These are phyloP conservation scores for Sialis lutaria DNA, from an alignment of 2,888 invertebrate genomes.

Conservation along the genomic window DNA sequence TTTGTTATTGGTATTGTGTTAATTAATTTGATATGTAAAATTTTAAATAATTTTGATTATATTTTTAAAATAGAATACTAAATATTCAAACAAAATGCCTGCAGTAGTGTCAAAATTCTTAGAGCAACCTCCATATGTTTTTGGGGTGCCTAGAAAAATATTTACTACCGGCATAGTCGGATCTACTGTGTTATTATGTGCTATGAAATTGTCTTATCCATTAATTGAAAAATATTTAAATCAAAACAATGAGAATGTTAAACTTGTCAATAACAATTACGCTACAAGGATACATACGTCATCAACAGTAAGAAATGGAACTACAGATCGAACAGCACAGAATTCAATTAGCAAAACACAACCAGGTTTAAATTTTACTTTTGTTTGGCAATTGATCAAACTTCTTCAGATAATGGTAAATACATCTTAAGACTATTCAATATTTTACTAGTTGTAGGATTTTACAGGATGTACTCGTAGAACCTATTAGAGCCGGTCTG, in stretches of 20 bases:
- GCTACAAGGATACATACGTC: conserved; percentile 20
- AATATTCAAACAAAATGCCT: conserved; percentile 26
- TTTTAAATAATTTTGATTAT: no score
- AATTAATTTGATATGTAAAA: no score
- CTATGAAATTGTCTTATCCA: conserved; percentile 44
- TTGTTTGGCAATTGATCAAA: conserved; percentile 57
- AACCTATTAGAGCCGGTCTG: no score
- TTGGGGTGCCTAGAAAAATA: conserved; percentile 33
- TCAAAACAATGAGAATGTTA: conserved; percentile 18
- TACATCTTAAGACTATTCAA: no score
- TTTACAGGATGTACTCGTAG: no score
- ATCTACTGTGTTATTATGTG: conserved; percentile 36
- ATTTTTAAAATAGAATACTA: no score
- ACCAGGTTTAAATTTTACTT: conserved; percentile 56
- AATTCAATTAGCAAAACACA: conserved; percentile 14
- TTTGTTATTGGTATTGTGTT: no score
- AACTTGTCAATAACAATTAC: conserved; percentile 20
- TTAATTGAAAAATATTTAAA: conserved; percentile 27
- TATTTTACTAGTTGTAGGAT: no score
- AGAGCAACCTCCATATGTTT: conserved; percentile 33
- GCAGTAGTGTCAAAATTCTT: conserved; percentile 47
- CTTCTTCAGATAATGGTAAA: conserved; percentile 53
- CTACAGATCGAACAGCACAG: conserved; percentile 10
- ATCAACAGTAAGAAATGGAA: conserved; percentile 11
- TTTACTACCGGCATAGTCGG: conserved; percentile 43